A percentile compares a stretch with the other conserved stretches of the same genome.
Evolutionary conservation across 2,888 invertebrate species (phyloP).

Genomic region (Machimus atricapillus): DNA sequence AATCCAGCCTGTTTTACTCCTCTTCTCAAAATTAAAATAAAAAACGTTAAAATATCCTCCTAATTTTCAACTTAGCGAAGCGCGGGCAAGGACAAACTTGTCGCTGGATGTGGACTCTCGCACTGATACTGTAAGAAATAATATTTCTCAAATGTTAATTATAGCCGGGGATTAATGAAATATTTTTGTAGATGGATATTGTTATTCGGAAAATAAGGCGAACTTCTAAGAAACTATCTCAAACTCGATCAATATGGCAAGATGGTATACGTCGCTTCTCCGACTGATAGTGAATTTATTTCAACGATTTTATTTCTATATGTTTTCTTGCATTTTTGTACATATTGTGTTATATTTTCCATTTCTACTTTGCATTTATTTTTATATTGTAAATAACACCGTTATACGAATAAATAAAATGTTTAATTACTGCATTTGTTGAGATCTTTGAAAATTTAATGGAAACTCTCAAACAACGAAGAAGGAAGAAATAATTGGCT

Average conservation of each 20-base stretch:
- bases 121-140: slow-evolving; percentile 38
- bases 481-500: too few relatives aligned
- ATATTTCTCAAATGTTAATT: neutral
- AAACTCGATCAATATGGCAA: slow-evolving; percentile 44
- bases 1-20: neutral
- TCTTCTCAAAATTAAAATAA: neutral
- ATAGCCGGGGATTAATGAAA: neutral
- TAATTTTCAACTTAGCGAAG: slow-evolving; percentile 24
- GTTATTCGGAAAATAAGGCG: slow-evolving; percentile 42
- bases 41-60: neutral
- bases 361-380: slow-evolving; percentile 21
- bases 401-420: neutral
- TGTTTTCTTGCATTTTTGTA: neutral
- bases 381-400: slow-evolving; percentile 33
- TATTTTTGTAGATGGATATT: slow-evolving; percentile 33
- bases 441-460: too few relatives aligned
- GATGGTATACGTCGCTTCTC: slow-evolving; percentile 42
- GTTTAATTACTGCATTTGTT: neutral
- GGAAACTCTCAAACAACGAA: too few relatives aligned
- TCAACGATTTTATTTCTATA: neutral
- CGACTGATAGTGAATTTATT: slow-evolving; percentile 32
- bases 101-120: slow-evolving; percentile 24
- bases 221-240: slow-evolving; percentile 43
- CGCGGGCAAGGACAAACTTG: slow-evolving; percentile 32
- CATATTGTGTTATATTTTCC: neutral